A percentile compares a stretch with the other conserved stretches of the same genome.
phyloP scores from a whole-genome alignment of 2,888 invertebrate species.

The Acleris literana region DNA sequence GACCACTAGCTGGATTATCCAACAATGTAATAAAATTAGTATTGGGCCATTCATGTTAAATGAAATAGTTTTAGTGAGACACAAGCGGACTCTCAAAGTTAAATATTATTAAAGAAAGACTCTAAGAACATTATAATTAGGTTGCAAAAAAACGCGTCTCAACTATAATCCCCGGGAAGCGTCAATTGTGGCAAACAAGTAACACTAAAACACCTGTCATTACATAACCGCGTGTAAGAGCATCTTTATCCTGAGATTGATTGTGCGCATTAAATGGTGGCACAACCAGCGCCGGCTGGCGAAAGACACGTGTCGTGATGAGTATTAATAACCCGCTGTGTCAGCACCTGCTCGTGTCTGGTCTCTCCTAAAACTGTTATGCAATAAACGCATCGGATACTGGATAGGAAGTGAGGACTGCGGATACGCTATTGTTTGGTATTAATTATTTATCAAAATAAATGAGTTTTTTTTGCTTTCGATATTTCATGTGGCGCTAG shows the following conservation, averaged over 20 bases:
- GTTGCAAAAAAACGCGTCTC: neutral
- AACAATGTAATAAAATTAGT: too few species aligned
- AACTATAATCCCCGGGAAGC: constrained; percentile 24
- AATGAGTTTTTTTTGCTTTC: too few species aligned
- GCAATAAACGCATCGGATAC: constrained; percentile 9
- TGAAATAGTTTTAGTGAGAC: too few species aligned
- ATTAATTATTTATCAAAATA: neutral
- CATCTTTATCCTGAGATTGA: constrained; percentile 44
- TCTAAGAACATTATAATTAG: too few species aligned
- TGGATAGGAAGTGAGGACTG: constrained; percentile 6
- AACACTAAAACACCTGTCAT: constrained; percentile 33
- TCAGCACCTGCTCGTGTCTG: constrained; percentile 25
- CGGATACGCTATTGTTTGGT: neutral
- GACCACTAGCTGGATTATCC: too few species aligned
- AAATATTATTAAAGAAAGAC: too few species aligned
- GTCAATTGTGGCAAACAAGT: constrained; percentile 6
- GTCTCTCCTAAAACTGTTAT: constrained; percentile 28
- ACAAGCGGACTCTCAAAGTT: too few species aligned
- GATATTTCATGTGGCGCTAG: too few species aligned
- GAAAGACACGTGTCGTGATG: constrained; percentile 34
- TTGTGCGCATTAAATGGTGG: constrained; percentile 40
- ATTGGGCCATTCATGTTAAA: too few species aligned
- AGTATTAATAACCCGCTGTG: constrained; percentile 31
- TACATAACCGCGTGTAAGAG: constrained; percentile 37
- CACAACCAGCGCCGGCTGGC: constrained; percentile 34